These are phyloP conservation scores for Eristalinus aeneus DNA, from an alignment of 2,888 invertebrate genomes.

Conservation along the genomic window DNA sequence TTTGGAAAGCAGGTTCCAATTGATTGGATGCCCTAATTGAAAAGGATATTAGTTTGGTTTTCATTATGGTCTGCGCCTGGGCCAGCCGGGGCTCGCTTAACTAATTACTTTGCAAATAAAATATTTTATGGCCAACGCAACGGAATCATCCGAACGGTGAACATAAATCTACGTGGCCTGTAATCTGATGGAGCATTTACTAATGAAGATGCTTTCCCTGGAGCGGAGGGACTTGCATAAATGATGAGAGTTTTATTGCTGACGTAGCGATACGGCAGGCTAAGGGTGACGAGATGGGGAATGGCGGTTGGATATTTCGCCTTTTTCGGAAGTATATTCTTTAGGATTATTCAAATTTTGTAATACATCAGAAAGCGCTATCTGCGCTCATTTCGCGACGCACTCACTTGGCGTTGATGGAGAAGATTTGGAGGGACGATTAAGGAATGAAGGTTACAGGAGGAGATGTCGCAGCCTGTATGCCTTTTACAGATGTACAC, in stretches of 20 bases:
- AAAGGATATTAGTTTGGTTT: conserved; percentile 55
- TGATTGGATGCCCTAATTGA: conserved; percentile 41
- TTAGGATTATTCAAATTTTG: background rate
- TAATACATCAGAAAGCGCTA: background rate
- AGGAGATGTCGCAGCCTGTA: no score
- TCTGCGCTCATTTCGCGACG: background rate
- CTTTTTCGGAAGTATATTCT: background rate
- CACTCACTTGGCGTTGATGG: background rate
- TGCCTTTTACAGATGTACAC: no score
- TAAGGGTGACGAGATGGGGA: background rate
- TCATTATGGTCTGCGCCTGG: conserved; percentile 7
- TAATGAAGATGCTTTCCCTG: conserved; percentile 3
- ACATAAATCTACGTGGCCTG: conserved; percentile 5
- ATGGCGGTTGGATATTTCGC: background rate
- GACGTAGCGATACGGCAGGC: background rate
- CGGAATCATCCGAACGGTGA: background rate
- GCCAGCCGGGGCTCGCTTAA: conserved; percentile 33
- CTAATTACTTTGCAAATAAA: conserved; percentile 51
- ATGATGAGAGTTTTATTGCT: conserved; percentile 16
- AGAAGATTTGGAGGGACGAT: background rate
- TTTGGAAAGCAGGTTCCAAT: conserved; percentile 14
- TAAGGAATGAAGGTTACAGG: background rate
- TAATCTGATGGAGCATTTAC: conserved; percentile 30
- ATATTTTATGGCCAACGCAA: conserved; percentile 33
- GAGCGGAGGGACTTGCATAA: background rate